A percentile compares a stretch with the other conserved stretches of the same genome.
phyloP scores from a whole-genome alignment of 37 sponge, comb jelly and placozoan genomes.

The Halisarca cf. caerulea region DNA sequence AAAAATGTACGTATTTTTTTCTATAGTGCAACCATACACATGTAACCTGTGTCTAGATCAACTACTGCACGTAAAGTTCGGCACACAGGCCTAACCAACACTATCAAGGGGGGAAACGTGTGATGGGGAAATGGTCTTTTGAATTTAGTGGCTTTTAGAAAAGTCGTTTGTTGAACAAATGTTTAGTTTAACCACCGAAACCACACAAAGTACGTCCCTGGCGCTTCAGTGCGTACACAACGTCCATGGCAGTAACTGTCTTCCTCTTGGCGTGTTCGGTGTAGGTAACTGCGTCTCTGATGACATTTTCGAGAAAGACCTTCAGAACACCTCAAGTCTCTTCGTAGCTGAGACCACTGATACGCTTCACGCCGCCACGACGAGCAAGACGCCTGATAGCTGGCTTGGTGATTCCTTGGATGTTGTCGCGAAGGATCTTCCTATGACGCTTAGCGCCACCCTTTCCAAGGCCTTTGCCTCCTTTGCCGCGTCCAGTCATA shows the following conservation, averaged over 20 bases:
- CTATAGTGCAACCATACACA: too few relatives aligned
- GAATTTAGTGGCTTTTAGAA: constrained; percentile 56
- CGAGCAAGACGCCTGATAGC: constrained; percentile 98
- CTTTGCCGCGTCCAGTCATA: constrained; percentile 98
- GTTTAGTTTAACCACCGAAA: constrained; percentile 93
- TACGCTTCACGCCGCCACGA: constrained; percentile 97
- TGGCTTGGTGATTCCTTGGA: constrained; percentile 99
- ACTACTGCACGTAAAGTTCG: too few relatives aligned
- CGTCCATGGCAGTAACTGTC: constrained; percentile 99
- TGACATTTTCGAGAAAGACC: constrained; percentile 97
- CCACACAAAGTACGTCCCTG: constrained; percentile 98
- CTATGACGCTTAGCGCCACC: constrained; percentile 99
- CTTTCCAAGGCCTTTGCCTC: constrained; percentile 98
- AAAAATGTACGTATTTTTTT: too few relatives aligned
- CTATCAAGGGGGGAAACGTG: not conserved
- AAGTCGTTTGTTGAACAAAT: constrained; percentile 38
- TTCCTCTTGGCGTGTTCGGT: constrained; percentile 99
- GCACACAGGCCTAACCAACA: too few relatives aligned
- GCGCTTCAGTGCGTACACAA: constrained; percentile 97
- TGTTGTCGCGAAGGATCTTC: constrained; percentile 98
- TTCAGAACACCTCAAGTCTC: constrained; percentile 98
- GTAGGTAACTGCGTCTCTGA: constrained; percentile 98
- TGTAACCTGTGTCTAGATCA: too few relatives aligned
- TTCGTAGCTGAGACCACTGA: constrained; percentile 96
- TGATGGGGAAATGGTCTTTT: not conserved